phyloP scores from a whole-genome alignment of 2,113 vertebrate genomes.

The Lasiurus cinereus region DNA sequence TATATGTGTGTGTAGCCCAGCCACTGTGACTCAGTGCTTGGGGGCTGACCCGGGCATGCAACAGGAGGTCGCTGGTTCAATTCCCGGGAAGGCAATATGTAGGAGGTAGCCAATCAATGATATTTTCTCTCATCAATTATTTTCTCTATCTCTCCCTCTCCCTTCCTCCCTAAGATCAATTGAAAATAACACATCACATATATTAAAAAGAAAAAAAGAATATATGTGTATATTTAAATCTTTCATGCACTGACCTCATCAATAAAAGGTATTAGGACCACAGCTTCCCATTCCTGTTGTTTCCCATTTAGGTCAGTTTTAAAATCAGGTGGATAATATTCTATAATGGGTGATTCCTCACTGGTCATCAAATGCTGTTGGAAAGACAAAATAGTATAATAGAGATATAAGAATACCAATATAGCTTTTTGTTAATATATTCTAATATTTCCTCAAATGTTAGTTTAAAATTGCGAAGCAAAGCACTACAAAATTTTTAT shows the following conservation, averaged over 20 bases:
- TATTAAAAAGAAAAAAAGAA: background rate
- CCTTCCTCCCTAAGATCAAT: no score
- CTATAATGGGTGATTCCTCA: conserved; percentile 94
- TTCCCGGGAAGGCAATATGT: no score
- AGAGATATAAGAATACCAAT: conserved; percentile 36
- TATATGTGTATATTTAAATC: background rate
- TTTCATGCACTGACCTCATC: conserved; percentile 91
- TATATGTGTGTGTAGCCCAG: no score
- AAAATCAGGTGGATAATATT: conserved; percentile 97
- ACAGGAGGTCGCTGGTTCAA: no score
- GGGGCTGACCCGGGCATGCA: no score
- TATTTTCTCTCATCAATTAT: no score
- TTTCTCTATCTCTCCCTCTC: no score
- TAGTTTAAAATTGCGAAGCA: conserved; percentile 56
- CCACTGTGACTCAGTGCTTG: no score
- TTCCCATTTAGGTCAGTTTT: conserved; percentile 99
- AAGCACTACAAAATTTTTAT: conserved; percentile 52
- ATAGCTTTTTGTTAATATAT: conserved; percentile 37
- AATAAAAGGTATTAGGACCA: conserved; percentile 98
- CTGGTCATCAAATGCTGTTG: conserved; percentile 95
- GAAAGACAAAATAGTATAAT: conserved; percentile 68
- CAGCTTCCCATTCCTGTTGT: conserved; percentile 99
- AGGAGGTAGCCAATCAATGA: no score
- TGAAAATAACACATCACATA: no score
- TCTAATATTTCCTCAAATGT: conserved; percentile 28